phyloP scores from a whole-genome alignment of 2,888 invertebrate species.

The Eledona agricola region DNA sequence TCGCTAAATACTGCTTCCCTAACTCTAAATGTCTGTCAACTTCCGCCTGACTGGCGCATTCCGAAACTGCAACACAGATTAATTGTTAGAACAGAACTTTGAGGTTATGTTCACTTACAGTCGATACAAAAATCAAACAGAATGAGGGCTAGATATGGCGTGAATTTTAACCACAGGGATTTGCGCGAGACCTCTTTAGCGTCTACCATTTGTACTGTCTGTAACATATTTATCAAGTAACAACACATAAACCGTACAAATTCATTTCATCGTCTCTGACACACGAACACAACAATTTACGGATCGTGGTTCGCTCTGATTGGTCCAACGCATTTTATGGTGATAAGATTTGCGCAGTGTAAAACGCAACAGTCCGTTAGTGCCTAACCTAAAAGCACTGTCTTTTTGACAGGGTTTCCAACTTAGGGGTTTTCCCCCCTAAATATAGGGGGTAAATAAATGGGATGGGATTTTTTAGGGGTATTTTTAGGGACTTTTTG shows the following conservation, averaged over 20 bases:
- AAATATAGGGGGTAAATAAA: no score
- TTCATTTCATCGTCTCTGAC: constrained; percentile 40
- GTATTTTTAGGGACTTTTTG: no score
- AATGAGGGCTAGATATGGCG: constrained; percentile 73
- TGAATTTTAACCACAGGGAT: constrained; percentile 68
- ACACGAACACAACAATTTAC: constrained; percentile 42
- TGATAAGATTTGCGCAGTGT: no score
- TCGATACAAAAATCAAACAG: constrained; percentile 74
- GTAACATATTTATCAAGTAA: constrained; percentile 43
- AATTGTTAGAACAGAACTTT: constrained; percentile 27
- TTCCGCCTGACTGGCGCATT: constrained; percentile 77
- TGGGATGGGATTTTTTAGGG: no score
- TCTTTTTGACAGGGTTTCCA: no score
- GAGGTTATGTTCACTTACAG: constrained; percentile 64
- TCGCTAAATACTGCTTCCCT: constrained; percentile 90
- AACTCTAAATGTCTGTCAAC: constrained; percentile 93
- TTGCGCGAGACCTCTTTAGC: constrained; percentile 65
- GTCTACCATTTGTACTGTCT: constrained; percentile 63
- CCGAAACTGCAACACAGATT: constrained; percentile 68
- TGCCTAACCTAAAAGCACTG: no score
- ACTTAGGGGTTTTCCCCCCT: no score
- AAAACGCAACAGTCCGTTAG: no score
- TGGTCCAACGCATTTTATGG: constrained; percentile 60
- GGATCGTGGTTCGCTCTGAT: constrained; percentile 64
- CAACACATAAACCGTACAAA: constrained; percentile 21